A percentile compares a stretch with the other conserved stretches of the same genome.
Conservation (phyloP, 1,140 invertebrate genomes). For the Bombus huntii region DNA sequence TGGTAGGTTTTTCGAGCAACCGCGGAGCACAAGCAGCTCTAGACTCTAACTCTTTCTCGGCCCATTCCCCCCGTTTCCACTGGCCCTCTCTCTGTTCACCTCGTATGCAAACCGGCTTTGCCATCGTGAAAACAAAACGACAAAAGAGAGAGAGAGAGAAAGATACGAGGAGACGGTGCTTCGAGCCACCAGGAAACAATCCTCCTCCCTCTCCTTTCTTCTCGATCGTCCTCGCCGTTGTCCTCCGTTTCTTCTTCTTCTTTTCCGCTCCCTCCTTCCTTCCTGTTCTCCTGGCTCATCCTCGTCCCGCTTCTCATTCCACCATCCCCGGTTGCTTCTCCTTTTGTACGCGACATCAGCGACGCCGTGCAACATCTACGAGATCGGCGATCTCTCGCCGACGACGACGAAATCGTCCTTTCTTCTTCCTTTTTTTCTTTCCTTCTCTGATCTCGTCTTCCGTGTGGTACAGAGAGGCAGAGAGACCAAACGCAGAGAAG, state of each 20-base stretch:
- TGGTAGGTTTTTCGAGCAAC: constrained; percentile 53
- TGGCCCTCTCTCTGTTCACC: constrained; percentile 42
- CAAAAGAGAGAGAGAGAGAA: constrained; percentile 34
- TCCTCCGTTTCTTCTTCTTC: constrained; percentile 58
- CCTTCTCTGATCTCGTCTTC: not conserved
- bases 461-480: not conserved
- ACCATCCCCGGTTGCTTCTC: constrained; percentile 4
- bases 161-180: constrained; percentile 40
- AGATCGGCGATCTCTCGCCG: constrained; percentile 60
- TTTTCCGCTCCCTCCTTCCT: constrained; percentile 11
- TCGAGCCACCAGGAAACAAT: constrained; percentile 71
- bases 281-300: constrained; percentile 20
- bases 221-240: constrained; percentile 50
- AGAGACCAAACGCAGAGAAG: constrained; percentile 11
- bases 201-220: constrained; percentile 55
- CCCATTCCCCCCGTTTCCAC: constrained; percentile 17
- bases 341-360: constrained; percentile 61
- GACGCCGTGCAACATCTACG: constrained; percentile 63
- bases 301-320: constrained; percentile 32
- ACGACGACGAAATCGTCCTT: constrained; percentile 47
- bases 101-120: constrained; percentile 70
- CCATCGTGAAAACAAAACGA: constrained; percentile 67
- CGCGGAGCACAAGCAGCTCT: constrained; percentile 27
- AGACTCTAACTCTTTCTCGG: constrained; percentile 31
- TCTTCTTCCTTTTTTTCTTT: not conserved